Base-by-base conservation (phyloP, 1,140 invertebrate genomes). In the Anthonomus grandis region DNA sequence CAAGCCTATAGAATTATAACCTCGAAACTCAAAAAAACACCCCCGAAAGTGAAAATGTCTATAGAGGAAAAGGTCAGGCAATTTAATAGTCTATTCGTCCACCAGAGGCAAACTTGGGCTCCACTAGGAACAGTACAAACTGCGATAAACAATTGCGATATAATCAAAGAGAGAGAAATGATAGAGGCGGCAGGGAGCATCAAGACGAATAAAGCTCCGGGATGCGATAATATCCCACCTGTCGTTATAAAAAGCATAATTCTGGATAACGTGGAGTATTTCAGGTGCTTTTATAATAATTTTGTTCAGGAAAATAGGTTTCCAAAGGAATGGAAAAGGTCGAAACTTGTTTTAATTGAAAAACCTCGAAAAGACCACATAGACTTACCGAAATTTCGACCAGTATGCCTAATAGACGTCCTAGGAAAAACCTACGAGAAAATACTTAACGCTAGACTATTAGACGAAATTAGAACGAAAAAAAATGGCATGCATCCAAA, bases 371-470 rank as follows among this genome's bases (percentile, higher is more conserved):
- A 62, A 5, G 68, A 74, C 37, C 12, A 27, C 10, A 44, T 24
- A 0, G 39, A 62, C 1, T 57, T 69, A 2, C 64, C 63, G 13
- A 70, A 70, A 0, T 77, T 73, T 27, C 48, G 74, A 37, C 72
- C 76, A 0, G 72, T 78, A 1, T 75, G 74, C 9, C 60, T 77
- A 0, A 60, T 78, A 0, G 64, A 73, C 4, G 42, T 73, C 0
- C 9, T 75, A 4, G 73, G 73, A 0, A 78, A 79, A 37, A 34
- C 72, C 0, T 49, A 74, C 0, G 76, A 79, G 53, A 62, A 69
- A 1, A 19, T 55, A 12, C 31, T 55, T 15, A 1, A 1, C 13
- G n/a, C 6, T 1, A 59, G 57, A 22, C 12, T 75, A 27, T 42
- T 58, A 41, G 6, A 61, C 56, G 18, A 48, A 23, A 4, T 62